Conservation (phyloP, 2,888 invertebrate genomes). For the Tipula vernalis region DNA sequence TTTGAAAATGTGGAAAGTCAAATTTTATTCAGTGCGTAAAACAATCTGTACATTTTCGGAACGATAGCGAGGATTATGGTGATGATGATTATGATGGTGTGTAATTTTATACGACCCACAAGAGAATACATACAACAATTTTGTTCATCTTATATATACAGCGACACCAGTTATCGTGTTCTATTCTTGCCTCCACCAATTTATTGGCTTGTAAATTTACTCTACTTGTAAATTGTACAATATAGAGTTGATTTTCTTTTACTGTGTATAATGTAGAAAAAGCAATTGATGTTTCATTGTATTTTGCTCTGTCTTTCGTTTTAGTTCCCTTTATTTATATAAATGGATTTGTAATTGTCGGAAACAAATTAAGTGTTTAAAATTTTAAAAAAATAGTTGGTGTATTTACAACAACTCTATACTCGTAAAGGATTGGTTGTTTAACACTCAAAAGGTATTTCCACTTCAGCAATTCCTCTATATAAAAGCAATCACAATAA, state of each 20-base stretch:
- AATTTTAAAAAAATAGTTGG: neutral
- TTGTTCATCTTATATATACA: neutral
- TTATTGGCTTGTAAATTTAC: neutral
- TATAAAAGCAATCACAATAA: neutral
- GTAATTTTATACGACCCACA: neutral
- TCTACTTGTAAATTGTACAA: neutral
- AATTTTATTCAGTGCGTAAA: too few relatives aligned
- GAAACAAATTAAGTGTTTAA: neutral
- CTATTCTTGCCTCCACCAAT: neutral
- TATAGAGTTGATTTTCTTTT: neutral
- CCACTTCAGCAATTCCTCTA: neutral
- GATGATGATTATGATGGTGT: neutral
- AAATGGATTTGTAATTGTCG: neutral
- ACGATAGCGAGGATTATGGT: neutral
- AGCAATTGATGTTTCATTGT: neutral
- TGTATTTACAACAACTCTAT: neutral
- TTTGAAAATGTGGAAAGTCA: too few relatives aligned
- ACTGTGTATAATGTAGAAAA: neutral
- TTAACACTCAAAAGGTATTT: neutral
- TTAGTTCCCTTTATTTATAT: neutral
- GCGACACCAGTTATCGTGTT: neutral
- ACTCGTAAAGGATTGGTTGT: too few relatives aligned
- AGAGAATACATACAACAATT: neutral
- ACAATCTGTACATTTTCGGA: too few relatives aligned
- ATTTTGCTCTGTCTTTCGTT: neutral